Conservation (phyloP, 2,113 vertebrate species). For the Panthera tigris region DNA sequence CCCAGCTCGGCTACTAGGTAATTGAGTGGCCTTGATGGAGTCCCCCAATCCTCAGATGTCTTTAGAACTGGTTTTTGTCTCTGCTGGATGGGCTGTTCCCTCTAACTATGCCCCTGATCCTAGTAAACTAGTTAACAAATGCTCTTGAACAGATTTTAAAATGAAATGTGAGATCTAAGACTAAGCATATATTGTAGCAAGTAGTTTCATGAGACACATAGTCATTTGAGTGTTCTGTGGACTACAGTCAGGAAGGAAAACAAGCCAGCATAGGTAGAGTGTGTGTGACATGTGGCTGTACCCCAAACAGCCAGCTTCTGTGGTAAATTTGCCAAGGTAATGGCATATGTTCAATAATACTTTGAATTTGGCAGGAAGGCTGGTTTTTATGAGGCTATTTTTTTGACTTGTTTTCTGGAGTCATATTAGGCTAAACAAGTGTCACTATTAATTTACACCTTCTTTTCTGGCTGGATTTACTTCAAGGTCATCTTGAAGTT, state of each 20-base stretch:
- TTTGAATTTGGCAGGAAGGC: background rate
- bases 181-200: background rate
- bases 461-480: constrained; percentile 49
- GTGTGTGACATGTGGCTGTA: background rate
- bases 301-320: background rate
- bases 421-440: background rate
- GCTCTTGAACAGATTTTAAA: constrained; percentile 20
- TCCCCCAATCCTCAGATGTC: background rate
- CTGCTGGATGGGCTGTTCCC: background rate
- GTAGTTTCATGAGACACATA: constrained; percentile 36
- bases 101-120: background rate
- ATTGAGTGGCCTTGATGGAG: background rate
- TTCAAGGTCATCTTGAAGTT: constrained; percentile 70
- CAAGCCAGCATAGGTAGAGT: background rate
- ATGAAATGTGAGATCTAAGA: background rate
- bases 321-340: background rate
- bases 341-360: background rate
- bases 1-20: background rate
- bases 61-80: constrained; percentile 25
- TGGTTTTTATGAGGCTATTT: background rate
- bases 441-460: background rate
- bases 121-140: background rate
- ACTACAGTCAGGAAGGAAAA: constrained; percentile 25
- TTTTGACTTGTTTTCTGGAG: constrained; percentile 12
- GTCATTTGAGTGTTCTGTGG: constrained; percentile 33